phyloP scores from a whole-genome alignment of 2,888 invertebrate genomes.

The Tiliacea aurago region DNA sequence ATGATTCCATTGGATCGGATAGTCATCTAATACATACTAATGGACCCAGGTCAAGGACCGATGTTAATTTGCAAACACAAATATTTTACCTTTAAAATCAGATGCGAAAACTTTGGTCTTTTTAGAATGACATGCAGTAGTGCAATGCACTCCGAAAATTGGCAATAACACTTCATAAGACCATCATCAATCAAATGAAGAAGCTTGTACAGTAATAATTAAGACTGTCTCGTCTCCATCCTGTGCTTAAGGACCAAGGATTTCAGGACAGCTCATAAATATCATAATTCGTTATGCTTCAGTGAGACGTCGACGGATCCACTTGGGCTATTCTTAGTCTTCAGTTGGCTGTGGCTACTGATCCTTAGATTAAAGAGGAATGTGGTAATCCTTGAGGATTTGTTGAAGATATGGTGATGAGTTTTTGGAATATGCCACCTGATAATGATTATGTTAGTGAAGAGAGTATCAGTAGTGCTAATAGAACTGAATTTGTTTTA shows the following conservation, averaged over 20 bases:
- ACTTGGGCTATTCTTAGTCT: conserved; percentile 46
- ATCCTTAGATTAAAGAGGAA: conserved; percentile 57
- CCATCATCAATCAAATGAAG: conserved; percentile 54
- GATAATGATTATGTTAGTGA: conserved; percentile 11
- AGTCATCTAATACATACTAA: conserved; percentile 30
- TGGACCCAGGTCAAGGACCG: conserved; percentile 26
- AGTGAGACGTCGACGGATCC: conserved; percentile 47
- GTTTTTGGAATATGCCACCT: conserved; percentile 18
- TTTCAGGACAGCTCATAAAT: conserved; percentile 58
- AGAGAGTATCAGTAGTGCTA: neutral
- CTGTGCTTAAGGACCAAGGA: conserved; percentile 47
- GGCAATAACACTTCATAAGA: conserved; percentile 33
- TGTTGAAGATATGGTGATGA: conserved; percentile 50
- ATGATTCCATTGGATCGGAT: conserved; percentile 7
- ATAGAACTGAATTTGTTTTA: neutral
- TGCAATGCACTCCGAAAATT: conserved; percentile 49
- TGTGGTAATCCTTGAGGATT: conserved; percentile 58
- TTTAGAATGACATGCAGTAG: neutral
- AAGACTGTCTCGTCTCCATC: conserved; percentile 60
- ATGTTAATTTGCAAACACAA: conserved; percentile 10
- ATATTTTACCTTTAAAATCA: neutral
- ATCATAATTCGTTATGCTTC: conserved; percentile 63
- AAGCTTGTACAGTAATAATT: conserved; percentile 55
- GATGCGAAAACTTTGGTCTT: neutral
- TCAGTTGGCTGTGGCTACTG: conserved; percentile 29